Conservation (phyloP, 2,113 vertebrate genomes). For the Narcine bancroftii region DNA sequence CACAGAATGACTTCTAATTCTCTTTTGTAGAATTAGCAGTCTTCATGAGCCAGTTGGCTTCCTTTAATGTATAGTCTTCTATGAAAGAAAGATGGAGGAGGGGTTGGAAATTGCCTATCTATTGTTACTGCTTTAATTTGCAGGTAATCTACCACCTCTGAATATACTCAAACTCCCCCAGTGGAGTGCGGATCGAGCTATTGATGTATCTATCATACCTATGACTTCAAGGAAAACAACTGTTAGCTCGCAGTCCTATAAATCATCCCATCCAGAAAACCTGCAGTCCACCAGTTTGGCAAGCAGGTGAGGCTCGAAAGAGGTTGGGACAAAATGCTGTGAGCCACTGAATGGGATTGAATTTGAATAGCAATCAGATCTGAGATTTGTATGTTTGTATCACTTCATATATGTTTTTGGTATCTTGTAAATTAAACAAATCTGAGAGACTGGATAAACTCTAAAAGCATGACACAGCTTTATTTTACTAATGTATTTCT, state of each 20-base stretch:
- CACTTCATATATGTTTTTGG: neutral
- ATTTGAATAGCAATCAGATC: neutral
- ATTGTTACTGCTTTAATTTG: neutral
- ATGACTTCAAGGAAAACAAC: neutral
- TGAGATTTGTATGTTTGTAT: too few species aligned
- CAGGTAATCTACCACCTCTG: neutral
- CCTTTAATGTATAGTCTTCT: neutral
- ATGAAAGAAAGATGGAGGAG: neutral
- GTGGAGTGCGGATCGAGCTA: neutral
- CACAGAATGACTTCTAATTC: neutral
- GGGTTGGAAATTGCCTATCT: neutral
- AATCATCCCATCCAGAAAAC: neutral
- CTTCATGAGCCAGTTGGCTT: neutral
- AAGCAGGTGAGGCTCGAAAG: neutral
- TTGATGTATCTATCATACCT: neutral
- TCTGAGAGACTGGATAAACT: neutral
- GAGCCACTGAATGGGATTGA: neutral
- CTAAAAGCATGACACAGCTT: neutral
- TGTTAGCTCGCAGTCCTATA: neutral
- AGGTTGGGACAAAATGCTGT: too few species aligned
- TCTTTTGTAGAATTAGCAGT: too few species aligned
- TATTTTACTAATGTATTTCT: neutral
- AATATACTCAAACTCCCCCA: neutral
- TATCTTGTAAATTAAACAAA: neutral
- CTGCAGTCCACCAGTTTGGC: neutral